Conservation (phyloP, 2,797 vertebrate species). For the Clarias platycephalus region DNA sequence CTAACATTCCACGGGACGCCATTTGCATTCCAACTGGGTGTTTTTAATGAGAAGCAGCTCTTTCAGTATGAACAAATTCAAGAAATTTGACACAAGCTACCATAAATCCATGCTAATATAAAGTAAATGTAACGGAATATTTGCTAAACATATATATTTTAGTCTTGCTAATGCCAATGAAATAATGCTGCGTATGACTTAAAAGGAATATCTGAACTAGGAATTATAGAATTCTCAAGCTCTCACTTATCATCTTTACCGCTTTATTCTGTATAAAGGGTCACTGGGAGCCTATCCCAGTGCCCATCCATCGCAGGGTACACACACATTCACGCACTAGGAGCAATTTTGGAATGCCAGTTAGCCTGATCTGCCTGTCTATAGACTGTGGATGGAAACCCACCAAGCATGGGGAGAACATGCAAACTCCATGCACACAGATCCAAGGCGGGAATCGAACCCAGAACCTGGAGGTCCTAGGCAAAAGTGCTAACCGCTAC, state of each 20-base stretch:
- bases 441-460: too few species aligned
- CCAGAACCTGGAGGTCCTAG: too few species aligned
- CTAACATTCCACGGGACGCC: neutral
- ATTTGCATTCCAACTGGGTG: neutral
- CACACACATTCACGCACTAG: too few species aligned
- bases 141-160: neutral
- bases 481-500: too few species aligned
- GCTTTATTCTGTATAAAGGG: too few species aligned
- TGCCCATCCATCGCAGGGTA: too few species aligned
- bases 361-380: too few species aligned
- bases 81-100: neutral
- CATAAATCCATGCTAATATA: neutral
- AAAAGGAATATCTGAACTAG: neutral
- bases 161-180: neutral
- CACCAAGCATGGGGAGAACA: too few species aligned
- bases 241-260: neutral
- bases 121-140: neutral
- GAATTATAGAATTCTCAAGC: neutral
- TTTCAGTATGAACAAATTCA: neutral
- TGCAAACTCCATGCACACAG: too few species aligned
- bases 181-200: neutral
- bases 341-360: too few species aligned
- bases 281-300: too few species aligned
- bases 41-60: neutral
- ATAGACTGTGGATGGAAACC: too few species aligned